phyloP scores from a whole-genome alignment of 2,888 invertebrate species.

The Lysandra bellargus region DNA sequence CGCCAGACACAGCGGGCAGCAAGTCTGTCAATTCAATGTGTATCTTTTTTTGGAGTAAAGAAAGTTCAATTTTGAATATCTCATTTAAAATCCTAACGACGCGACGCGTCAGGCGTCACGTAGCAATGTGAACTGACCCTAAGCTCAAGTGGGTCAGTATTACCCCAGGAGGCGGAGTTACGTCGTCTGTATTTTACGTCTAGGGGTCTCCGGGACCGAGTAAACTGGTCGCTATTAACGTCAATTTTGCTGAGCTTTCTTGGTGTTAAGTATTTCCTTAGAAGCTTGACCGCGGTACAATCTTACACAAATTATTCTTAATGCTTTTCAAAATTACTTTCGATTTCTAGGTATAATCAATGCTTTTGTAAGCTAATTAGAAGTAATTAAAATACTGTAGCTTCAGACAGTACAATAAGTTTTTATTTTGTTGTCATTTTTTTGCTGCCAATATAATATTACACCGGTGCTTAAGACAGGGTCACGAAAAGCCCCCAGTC shows the following conservation, averaged over 20 bases:
- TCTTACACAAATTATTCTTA: background rate
- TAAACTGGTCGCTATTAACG: slow-evolving; percentile 31
- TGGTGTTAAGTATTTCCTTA: slow-evolving; percentile 10
- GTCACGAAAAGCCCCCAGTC: background rate
- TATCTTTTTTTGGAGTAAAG: no score
- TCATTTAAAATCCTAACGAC: background rate
- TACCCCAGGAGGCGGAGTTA: slow-evolving; percentile 45
- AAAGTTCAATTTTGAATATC: background rate
- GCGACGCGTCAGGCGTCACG: background rate
- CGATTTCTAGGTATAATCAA: background rate
- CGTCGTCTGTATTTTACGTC: slow-evolving; percentile 38
- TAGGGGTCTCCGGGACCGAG: slow-evolving; percentile 28
- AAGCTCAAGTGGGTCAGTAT: slow-evolving; percentile 61
- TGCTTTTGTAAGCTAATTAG: background rate
- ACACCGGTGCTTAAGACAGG: background rate
- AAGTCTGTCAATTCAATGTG: no score
- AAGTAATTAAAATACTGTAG: background rate
- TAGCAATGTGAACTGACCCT: background rate
- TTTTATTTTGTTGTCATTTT: background rate
- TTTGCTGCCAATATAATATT: background rate
- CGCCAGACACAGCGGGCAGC: no score
- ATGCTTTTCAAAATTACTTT: slow-evolving; percentile 1
- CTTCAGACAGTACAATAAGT: background rate
- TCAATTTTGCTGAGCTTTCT: slow-evolving; percentile 23
- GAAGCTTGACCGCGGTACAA: background rate